Evolutionary conservation across 2,797 vertebrate genomes (phyloP).

Genomic region (Amniataba percoides): DNA sequence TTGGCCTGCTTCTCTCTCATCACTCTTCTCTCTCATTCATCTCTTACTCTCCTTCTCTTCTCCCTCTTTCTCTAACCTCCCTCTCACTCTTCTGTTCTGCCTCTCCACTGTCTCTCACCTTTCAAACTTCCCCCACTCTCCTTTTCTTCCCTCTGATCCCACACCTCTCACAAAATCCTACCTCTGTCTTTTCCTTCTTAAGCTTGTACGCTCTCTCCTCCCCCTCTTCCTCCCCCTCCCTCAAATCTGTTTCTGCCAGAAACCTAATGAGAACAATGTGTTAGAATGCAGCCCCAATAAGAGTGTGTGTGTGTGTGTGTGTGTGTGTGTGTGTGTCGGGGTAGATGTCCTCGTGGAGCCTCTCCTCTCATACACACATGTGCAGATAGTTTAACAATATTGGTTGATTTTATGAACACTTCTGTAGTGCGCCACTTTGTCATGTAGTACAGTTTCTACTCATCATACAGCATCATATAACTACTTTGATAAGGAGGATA

Average conservation of each 20-base stretch:
- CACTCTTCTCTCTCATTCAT: constrained; percentile 27
- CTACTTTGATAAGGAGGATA: too few species aligned
- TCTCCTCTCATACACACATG: not conserved
- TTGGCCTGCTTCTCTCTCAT: constrained; percentile 50
- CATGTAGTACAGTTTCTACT: not conserved
- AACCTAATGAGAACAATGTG: constrained; percentile 79
- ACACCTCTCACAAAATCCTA: constrained; percentile 3
- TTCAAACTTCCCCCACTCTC: not conserved
- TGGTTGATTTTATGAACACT: not conserved
- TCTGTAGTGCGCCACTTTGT: not conserved
- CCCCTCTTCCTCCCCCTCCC: not conserved
- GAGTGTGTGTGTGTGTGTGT: constrained; percentile 21
- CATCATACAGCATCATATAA: too few species aligned
- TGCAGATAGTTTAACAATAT: constrained; percentile 9
- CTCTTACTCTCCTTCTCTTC: not conserved
- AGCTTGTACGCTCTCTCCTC: constrained; percentile 11
- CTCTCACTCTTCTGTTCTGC: not conserved
- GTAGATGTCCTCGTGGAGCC: constrained; percentile 12
- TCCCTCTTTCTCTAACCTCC: not conserved
- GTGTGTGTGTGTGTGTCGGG: constrained; percentile 9
- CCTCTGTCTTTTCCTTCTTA: constrained; percentile 15
- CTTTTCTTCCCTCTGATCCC: constrained; percentile 1
- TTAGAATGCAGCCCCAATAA: constrained; percentile 35
- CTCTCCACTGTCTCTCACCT: not conserved
- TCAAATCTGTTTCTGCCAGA: constrained; percentile 55